Percentiles rank a stretch among this genome's conserved stretches.
These are phyloP conservation scores for Pseudomyrmex gracilis DNA, from an alignment of 1,140 invertebrate species.

Conservation along the genomic window DNA sequence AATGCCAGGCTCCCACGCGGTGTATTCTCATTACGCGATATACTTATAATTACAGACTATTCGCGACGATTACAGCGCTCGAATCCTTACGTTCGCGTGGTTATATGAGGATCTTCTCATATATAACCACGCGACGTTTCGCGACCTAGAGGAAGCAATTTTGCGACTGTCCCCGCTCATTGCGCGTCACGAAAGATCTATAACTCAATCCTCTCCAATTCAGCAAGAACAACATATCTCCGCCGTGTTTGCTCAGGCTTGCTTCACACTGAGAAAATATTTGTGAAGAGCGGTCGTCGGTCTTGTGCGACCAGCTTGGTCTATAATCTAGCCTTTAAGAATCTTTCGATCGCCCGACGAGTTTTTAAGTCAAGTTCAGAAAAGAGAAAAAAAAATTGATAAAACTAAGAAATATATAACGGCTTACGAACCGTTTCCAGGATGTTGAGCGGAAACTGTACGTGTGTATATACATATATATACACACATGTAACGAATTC, in stretches of 20 bases:
- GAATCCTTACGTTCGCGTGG: background rate
- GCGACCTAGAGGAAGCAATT: slow-evolving; percentile 22
- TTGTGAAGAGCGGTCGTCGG: background rate
- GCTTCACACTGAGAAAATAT: slow-evolving; percentile 1
- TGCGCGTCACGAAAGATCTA: slow-evolving; percentile 36
- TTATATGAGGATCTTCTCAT: slow-evolving; percentile 1
- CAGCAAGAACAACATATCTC: slow-evolving; percentile 14
- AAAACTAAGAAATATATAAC: too few species aligned
- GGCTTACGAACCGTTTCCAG: too few species aligned
- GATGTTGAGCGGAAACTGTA: too few species aligned
- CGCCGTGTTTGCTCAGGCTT: slow-evolving; percentile 3
- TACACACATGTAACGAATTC: too few species aligned
- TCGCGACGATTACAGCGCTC: slow-evolving; percentile 18
- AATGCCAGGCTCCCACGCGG: slow-evolving; percentile 45
- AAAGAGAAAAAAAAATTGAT: too few species aligned
- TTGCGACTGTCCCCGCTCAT: slow-evolving; percentile 28
- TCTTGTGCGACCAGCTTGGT: background rate
- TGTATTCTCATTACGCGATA: slow-evolving; percentile 41
- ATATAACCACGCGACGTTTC: slow-evolving; percentile 29
- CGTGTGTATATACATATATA: too few species aligned
- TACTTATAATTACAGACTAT: slow-evolving; percentile 46
- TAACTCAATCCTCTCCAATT: slow-evolving; percentile 34
- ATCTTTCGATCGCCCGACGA: background rate
- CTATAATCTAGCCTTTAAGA: background rate
- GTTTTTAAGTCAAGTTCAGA: background rate